Conservation (phyloP, 2,888 invertebrate species). For the Trichogramma dendrolimi region DNA sequence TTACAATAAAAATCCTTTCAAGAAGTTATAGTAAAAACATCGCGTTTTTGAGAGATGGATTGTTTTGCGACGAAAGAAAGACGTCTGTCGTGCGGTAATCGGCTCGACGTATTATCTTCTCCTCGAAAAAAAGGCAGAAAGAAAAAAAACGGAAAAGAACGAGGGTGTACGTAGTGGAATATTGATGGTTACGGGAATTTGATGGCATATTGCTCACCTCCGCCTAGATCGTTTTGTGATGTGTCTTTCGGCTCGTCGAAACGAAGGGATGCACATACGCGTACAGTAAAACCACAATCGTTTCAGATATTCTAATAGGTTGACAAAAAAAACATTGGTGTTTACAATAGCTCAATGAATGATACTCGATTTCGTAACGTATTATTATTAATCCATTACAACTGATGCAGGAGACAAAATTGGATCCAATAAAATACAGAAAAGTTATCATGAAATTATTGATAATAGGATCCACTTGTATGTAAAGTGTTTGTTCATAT, state of each 20-base stretch:
- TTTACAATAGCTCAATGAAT: no score
- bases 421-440: no score
- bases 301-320: no score
- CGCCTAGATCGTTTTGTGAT: constrained; percentile 48
- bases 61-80: background rate
- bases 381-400: no score
- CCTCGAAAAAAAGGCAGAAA: constrained; percentile 28
- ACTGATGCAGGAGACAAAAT: no score
- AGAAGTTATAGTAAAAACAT: constrained; percentile 22
- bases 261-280: no score
- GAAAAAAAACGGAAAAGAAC: constrained; percentile 16
- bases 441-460: no score
- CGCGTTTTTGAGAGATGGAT: constrained; percentile 13
- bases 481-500: no score
- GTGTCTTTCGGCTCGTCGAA: constrained; percentile 36
- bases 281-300: no score
- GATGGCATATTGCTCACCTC: constrained; percentile 51
- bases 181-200: constrained; percentile 53
- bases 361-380: no score
- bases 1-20: constrained; percentile 53
- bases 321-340: no score
- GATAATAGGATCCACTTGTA: no score
- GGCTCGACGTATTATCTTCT: constrained; percentile 30
- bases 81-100: constrained; percentile 7
- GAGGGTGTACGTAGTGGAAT: constrained; percentile 32